Percentiles rank a stretch among this genome's conserved stretches.
Evolutionary conservation across 2,888 invertebrate genomes (phyloP).

Genomic region (Thalpophila matura): DNA sequence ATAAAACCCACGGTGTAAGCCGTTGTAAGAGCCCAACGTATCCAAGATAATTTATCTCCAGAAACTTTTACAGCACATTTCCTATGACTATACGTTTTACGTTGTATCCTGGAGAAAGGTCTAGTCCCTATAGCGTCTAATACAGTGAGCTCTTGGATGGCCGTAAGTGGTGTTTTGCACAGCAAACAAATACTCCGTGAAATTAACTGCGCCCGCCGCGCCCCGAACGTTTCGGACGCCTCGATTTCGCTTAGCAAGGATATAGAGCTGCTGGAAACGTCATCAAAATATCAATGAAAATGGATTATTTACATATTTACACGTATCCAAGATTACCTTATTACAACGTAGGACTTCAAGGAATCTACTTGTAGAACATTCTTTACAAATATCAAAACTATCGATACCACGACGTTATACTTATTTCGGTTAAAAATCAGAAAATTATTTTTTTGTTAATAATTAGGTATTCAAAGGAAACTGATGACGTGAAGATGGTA

Average conservation of each 20-base stretch:
- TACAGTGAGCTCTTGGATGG: slow-evolving; percentile 69
- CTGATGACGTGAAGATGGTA: too few species aligned
- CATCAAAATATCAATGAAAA: neutral
- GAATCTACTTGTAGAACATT: too few species aligned
- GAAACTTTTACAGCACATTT: slow-evolving; percentile 50
- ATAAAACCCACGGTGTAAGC: slow-evolving; percentile 4
- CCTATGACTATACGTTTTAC: slow-evolving; percentile 52
- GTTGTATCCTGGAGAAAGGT: slow-evolving; percentile 59
- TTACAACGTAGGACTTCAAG: too few species aligned
- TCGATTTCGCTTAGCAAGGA: slow-evolving; percentile 61
- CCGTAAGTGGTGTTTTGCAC: slow-evolving; percentile 79
- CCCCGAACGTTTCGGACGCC: slow-evolving; percentile 76
- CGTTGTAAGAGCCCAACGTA: slow-evolving; percentile 10
- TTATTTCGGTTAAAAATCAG: too few species aligned
- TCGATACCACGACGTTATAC: too few species aligned
- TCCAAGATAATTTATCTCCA: slow-evolving; percentile 36
- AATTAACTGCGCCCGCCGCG: slow-evolving; percentile 81
- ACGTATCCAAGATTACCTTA: too few species aligned
- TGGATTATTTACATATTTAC: too few species aligned
- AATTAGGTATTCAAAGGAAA: too few species aligned
- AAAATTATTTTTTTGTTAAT: too few species aligned
- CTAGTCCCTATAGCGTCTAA: slow-evolving; percentile 67
- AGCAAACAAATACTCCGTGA: slow-evolving; percentile 84
- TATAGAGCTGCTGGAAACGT: slow-evolving; percentile 47
- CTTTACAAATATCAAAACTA: too few species aligned